Base-by-base conservation (phyloP, 2,113 vertebrate species). In the Ramphastos sulfuratus region DNA sequence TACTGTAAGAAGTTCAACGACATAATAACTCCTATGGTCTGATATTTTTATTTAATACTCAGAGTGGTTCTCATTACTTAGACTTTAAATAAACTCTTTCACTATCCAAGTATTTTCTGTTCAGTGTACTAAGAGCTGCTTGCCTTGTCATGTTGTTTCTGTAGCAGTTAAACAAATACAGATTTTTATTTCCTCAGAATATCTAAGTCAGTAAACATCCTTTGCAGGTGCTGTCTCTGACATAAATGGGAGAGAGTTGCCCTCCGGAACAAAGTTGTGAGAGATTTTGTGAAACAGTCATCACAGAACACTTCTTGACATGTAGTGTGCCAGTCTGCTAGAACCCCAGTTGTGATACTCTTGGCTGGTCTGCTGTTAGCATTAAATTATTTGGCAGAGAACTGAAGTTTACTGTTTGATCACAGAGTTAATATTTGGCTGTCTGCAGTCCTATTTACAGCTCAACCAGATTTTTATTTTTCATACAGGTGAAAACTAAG, bases 311-410 rank as follows among this genome's bases (percentile, higher is more conserved):
- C 10, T 54, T 56, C 27, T 11, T 19, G 54, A 5, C 30, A 15
- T 0, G 19, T 4, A 4, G 19, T 0, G 0, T 44, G 66, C 10
- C 35, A n/a, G 27, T 37, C 60, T 55, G 64, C 73, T 37, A 28
- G 13, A 85, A 63, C 11, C 25, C 52, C 30, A 15, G 30, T 3
- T 64, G 37, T 16, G 44, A 48, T 39, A 15, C 28, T 60, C 1
- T 28, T 1, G 4, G 1, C 15, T 37, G 25, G 33, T 50, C 56
- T 82, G 54, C 59, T 61, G 14, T 12, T 7, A 42, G 13, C 13
- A 10, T 16, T 25, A 3, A 0, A 2, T 19, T 7, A 35, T 3
- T 48, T 50, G 8, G 5, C 44, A 56, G 50, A 15, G 5, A 73
- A 39, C 31, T 31, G 6, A 39, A 31, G 31, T 17, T 17, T 63